These are phyloP conservation scores for Xiphophorus maculatus DNA, from an alignment of 2,113 vertebrate species.

Conservation along the genomic window DNA sequence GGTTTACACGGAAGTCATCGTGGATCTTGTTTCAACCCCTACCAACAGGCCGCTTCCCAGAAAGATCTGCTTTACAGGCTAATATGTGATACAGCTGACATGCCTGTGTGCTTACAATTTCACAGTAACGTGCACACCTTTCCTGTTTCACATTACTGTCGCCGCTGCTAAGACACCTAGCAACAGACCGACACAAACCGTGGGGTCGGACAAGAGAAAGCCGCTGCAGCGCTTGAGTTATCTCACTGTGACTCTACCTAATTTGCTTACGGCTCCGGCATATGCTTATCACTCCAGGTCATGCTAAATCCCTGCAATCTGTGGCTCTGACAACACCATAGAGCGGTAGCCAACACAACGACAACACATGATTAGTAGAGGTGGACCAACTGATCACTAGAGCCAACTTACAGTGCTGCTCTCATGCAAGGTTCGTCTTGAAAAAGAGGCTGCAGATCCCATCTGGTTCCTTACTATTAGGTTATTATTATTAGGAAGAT, in stretches of 20 bases:
- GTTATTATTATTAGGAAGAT: neutral
- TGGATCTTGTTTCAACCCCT: no score
- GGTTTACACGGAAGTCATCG: no score
- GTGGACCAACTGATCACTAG: neutral
- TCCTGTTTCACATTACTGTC: slow-evolving; percentile 18
- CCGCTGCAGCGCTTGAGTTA: slow-evolving; percentile 16
- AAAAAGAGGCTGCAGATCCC: no score
- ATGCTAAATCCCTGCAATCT: slow-evolving; percentile 61
- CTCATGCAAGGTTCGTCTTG: no score
- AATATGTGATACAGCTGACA: slow-evolving; percentile 6
- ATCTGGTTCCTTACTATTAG: no score
- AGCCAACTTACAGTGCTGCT: neutral
- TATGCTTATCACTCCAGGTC: slow-evolving; percentile 60
- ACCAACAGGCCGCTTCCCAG: neutral
- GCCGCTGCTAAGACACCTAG: slow-evolving; percentile 21
- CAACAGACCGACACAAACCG: slow-evolving; percentile 27
- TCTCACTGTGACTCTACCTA: slow-evolving; percentile 48
- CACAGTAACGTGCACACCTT: slow-evolving; percentile 16
- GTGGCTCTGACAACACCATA: slow-evolving; percentile 46
- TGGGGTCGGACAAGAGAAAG: slow-evolving; percentile 29
- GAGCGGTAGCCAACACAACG: slow-evolving; percentile 24
- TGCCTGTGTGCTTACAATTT: slow-evolving; percentile 25
- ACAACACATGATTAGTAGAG: slow-evolving; percentile 12
- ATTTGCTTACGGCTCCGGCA: slow-evolving; percentile 58
- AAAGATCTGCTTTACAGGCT: neutral